Conservation (phyloP, 2,113 vertebrate species). For the Montifringilla adamsi region DNA sequence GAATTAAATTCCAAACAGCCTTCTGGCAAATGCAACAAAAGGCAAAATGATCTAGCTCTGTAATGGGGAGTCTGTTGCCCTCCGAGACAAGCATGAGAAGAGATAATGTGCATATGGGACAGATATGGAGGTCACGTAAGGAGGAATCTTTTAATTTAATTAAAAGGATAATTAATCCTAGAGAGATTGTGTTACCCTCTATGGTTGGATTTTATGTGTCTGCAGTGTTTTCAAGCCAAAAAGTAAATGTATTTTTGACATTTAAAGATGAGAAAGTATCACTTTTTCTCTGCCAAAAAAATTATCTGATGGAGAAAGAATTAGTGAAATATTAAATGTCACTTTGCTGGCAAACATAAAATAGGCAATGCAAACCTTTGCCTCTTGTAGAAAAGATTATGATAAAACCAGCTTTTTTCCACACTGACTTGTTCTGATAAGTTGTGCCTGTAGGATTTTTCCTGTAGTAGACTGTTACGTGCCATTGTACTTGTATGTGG, state of each 20-base stretch:
- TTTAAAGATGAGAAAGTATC: conserved; percentile 35
- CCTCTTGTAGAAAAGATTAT: not conserved
- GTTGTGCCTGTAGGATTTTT: not conserved
- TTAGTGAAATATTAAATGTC: conserved; percentile 10
- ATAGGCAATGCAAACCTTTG: conserved; percentile 6
- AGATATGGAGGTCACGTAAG: conserved; percentile 50
- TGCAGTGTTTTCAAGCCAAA: conserved; percentile 38
- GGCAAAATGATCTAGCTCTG: conserved; percentile 32
- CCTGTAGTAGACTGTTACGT: not conserved
- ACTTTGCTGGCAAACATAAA: conserved; percentile 20
- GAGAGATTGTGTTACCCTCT: conserved; percentile 17
- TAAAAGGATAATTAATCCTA: conserved; percentile 63
- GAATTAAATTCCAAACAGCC: conserved; percentile 52
- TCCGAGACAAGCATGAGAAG: conserved; percentile 24
- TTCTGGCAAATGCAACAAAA: conserved; percentile 58
- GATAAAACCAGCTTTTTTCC: not conserved
- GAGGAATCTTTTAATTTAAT: conserved; percentile 69
- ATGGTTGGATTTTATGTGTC: not conserved
- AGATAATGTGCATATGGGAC: conserved; percentile 33
- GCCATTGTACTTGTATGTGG: not conserved
- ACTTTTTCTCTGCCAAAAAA: conserved; percentile 30
- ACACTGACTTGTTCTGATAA: not conserved
- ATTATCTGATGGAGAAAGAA: conserved; percentile 42
- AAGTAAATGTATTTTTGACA: conserved; percentile 46
- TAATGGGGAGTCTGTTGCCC: conserved; percentile 11